Conservation (phyloP, 2,888 invertebrate genomes). For the Autographa gamma region DNA sequence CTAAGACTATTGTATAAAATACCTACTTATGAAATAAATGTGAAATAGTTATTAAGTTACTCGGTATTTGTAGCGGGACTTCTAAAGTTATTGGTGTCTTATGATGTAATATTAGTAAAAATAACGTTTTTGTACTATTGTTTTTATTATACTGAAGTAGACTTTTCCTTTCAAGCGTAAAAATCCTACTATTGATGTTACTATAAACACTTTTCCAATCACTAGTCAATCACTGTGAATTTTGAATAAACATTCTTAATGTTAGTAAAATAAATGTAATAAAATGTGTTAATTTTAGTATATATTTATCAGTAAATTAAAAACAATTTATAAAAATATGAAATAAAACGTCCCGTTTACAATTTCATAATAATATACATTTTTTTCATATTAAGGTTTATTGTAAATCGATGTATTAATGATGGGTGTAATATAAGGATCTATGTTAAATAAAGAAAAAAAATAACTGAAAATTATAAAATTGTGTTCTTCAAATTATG, state of each 20-base stretch:
- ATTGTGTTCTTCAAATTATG: conserved; percentile 73
- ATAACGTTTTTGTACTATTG: background rate
- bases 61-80: conserved; percentile 39
- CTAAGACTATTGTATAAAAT: conserved; percentile 37
- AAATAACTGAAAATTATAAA: conserved; percentile 69
- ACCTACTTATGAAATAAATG: conserved; percentile 36
- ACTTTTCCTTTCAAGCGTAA: background rate
- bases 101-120: conserved; percentile 5
- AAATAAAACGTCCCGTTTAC: conserved; percentile 75
- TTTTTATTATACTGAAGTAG: background rate
- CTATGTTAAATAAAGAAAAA: conserved; percentile 42
- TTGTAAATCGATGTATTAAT: conserved; percentile 66
- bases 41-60: conserved; percentile 33
- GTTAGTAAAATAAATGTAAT: conserved; percentile 18
- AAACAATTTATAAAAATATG: conserved; percentile 39
- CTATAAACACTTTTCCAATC: background rate
- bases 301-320: conserved; percentile 24
- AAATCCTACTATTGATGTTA: background rate
- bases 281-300: conserved; percentile 6
- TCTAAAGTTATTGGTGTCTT: conserved; percentile 11
- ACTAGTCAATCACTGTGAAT: background rate
- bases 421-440: conserved; percentile 57
- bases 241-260: background rate
- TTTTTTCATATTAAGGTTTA: conserved; percentile 63
- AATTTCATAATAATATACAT: conserved; percentile 74